Conservation (phyloP, 2,888 invertebrate species). For the Cyclophora punctaria region DNA sequence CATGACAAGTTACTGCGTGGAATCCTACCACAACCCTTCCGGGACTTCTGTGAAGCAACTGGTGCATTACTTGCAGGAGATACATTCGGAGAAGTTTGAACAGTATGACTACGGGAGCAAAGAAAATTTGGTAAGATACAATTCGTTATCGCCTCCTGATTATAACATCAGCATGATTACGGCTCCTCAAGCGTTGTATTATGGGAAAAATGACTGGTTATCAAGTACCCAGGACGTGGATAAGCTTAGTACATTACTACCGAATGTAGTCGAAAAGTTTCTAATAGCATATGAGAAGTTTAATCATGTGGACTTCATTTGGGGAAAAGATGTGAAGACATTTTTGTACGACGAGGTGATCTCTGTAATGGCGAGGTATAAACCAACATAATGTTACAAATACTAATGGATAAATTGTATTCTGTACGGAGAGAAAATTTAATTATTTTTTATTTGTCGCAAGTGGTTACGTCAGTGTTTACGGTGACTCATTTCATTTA, state of each 20-base stretch:
- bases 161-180: conserved; percentile 6
- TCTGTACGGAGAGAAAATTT: too few relatives aligned
- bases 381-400: too few relatives aligned
- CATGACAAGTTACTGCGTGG: conserved; percentile 11
- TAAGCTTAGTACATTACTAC: conserved; percentile 15
- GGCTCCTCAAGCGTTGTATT: conserved; percentile 21
- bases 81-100: conserved; percentile 22
- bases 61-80: conserved; percentile 29
- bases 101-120: conserved; percentile 21
- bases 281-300: conserved; percentile 18
- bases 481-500: too few relatives aligned
- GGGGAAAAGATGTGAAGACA: conserved; percentile 21
- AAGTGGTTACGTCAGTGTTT: too few relatives aligned
- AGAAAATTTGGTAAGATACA: conserved; percentile 12
- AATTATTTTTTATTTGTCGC: too few relatives aligned
- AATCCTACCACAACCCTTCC: conserved; percentile 30
- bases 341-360: background rate
- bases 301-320: conserved; percentile 30
- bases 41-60: conserved; percentile 62
- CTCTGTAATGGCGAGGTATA: too few relatives aligned
- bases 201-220: conserved; percentile 26
- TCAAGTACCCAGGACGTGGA: conserved; percentile 18
- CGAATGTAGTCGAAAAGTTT: conserved; percentile 21
- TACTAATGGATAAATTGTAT: too few relatives aligned
- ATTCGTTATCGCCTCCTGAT: too few relatives aligned